Evolutionary conservation across 1,140 invertebrate species (phyloP), one percentile per base, ranked within the genome.

Genomic region (Eciton burchellii): DNA sequence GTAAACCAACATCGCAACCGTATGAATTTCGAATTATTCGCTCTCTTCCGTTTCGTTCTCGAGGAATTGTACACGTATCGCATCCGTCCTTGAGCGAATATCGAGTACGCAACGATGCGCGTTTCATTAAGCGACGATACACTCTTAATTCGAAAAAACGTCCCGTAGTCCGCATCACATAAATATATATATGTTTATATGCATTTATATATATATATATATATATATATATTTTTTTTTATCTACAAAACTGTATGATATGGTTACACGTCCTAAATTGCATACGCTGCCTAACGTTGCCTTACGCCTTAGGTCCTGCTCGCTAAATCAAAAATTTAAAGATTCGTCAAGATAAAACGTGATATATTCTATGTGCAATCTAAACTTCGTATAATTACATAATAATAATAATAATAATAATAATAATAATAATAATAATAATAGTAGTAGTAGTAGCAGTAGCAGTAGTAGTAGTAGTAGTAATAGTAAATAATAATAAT

Each of bases 171-270:
- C 83, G 86, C 66, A 84, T 91, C 88, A 89, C 90, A 87, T 88
- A 65, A 82, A 83, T 71, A 84, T 65, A 76, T 84, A 65, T 68
- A 73, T 59, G 45, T 73, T 29, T 19, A 60, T 73, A 73, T 45
- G 24, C 57, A 16, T 45, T 54, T 35, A 70, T 70, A 45, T 66
- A 45, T 79, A 41, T 57, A 26, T 63, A 43, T 76, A 43, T 77
- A 43, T 71, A 35, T 56, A 54, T 79, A 43, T 72, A 24, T 84
- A 89, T 87, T 76, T 87, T 73, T 86, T 84, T 89, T 87, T 89
- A 91, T 88, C 83, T 90, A 90, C 85, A 88, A 89, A 87, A 90
- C 60, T 85, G 60, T 83, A 90, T 91, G 89, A 91, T 89, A 89
- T 89, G 89, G 66, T 90, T 90, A 90, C 84, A 83, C 84, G 71